Evolutionary conservation across 2,888 invertebrate genomes (phyloP).

Genomic region (Catocala nupta): DNA sequence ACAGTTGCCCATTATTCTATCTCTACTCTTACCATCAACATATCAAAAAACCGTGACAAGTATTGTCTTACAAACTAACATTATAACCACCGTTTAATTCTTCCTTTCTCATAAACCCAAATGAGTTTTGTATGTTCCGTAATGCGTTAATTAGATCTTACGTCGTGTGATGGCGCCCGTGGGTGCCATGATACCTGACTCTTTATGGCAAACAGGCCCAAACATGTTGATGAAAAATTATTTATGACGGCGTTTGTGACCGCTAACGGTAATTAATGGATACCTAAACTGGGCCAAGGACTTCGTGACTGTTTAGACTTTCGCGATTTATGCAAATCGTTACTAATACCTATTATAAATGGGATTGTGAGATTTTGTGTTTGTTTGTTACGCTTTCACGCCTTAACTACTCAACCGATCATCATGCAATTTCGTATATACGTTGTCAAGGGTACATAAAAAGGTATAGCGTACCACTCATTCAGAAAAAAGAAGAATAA

Average conservation of each 20-base stretch:
- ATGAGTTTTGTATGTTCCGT: slow-evolving; percentile 17
- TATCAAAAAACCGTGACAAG: too few relatives aligned
- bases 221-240: slow-evolving; percentile 8
- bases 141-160: slow-evolving; percentile 16
- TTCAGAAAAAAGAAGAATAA: too few relatives aligned
- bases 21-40: too few relatives aligned
- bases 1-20: too few relatives aligned
- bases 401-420: too few relatives aligned
- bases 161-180: background rate
- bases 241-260: slow-evolving; percentile 2
- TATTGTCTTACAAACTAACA: too few relatives aligned
- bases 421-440: too few relatives aligned
- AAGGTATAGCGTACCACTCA: too few relatives aligned
- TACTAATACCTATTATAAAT: background rate
- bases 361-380: too few relatives aligned
- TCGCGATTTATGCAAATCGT: background rate
- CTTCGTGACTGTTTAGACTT: background rate
- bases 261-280: slow-evolving; percentile 11
- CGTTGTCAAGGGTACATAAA: too few relatives aligned
- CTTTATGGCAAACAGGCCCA: slow-evolving; percentile 7
- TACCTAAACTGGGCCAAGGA: background rate
- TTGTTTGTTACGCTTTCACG: too few relatives aligned
- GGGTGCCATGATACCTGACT: slow-evolving; percentile 5
- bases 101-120: slow-evolving; percentile 3
- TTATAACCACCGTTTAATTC: background rate